Evolutionary conservation across 1,140 invertebrate species (phyloP).

Genomic region (Tetraneura akinire): DNA sequence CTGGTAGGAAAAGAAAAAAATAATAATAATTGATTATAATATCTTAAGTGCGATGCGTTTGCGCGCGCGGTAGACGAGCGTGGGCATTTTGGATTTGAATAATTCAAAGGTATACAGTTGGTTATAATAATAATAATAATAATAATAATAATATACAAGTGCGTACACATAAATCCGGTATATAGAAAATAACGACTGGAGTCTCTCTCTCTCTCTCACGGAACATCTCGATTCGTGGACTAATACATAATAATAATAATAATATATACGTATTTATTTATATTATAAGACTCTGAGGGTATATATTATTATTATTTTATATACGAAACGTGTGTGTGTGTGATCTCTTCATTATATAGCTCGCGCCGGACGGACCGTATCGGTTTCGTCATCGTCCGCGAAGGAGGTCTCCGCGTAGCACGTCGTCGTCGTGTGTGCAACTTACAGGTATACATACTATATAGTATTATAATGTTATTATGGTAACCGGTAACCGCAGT

Average conservation of each 20-base stretch:
- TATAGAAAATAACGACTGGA: background rate
- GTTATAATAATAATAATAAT: too few species aligned
- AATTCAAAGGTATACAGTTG: conserved; percentile 33
- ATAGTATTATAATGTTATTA: background rate
- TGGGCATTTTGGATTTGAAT: conserved; percentile 42
- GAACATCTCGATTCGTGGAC: background rate
- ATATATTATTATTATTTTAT: too few species aligned
- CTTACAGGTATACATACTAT: background rate
- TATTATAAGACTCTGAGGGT: too few species aligned
- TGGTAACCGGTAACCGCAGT: too few species aligned
- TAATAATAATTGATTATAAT: background rate
- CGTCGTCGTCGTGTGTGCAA: background rate
- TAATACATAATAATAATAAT: background rate
- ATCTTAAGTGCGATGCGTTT: background rate
- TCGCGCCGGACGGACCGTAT: background rate
- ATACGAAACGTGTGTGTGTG: background rate
- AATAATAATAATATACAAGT: conserved; percentile 3
- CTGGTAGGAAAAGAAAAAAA: too few species aligned
- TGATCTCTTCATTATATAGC: conserved; percentile 19
- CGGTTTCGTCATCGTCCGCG: conserved; percentile 10
- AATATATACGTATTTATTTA: background rate
- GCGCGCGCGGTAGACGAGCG: background rate
- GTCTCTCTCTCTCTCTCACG: background rate
- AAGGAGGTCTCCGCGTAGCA: conserved; percentile 6
- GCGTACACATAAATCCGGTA: conserved; percentile 15